phyloP scores from a whole-genome alignment of 2,113 vertebrate genomes.

The Megaleporinus macrocephalus region DNA sequence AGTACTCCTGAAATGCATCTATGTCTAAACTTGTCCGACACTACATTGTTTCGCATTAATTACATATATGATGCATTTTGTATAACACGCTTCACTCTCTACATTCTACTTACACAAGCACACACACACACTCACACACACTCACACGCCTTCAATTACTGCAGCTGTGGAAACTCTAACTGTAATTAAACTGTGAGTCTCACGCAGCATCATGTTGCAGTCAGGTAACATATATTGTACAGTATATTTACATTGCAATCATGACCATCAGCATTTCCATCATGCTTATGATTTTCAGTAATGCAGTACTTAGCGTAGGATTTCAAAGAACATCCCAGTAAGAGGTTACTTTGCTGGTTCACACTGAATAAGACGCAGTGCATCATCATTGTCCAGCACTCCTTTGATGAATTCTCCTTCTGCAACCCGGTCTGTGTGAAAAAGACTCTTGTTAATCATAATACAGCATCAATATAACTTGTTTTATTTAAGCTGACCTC shows the following conservation, averaged over 20 bases:
- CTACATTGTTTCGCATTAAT: background rate
- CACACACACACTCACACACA: background rate
- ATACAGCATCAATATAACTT: too few relatives aligned
- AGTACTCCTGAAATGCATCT: background rate
- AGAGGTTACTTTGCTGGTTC: constrained; percentile 52
- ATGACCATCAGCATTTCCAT: background rate
- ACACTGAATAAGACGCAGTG: constrained; percentile 74
- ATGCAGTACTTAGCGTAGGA: background rate
- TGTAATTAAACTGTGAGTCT: background rate
- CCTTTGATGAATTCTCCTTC: constrained; percentile 73
- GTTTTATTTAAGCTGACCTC: too few relatives aligned
- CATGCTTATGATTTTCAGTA: background rate
- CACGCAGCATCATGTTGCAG: background rate
- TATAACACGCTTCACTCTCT: background rate
- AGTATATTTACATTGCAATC: background rate
- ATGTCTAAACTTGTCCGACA: background rate
- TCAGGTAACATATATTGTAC: background rate
- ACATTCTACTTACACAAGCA: background rate
- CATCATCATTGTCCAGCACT: constrained; percentile 62
- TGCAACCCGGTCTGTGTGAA: constrained; percentile 64
- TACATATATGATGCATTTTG: background rate
- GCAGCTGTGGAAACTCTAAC: background rate
- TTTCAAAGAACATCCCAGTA: background rate
- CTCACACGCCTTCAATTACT: background rate
- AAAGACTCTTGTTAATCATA: background rate